Percentiles rank a stretch among this genome's conserved stretches.
Evolutionary conservation across 1,140 invertebrate genomes (phyloP).

Genomic region (Acromyrmex charruanus): DNA sequence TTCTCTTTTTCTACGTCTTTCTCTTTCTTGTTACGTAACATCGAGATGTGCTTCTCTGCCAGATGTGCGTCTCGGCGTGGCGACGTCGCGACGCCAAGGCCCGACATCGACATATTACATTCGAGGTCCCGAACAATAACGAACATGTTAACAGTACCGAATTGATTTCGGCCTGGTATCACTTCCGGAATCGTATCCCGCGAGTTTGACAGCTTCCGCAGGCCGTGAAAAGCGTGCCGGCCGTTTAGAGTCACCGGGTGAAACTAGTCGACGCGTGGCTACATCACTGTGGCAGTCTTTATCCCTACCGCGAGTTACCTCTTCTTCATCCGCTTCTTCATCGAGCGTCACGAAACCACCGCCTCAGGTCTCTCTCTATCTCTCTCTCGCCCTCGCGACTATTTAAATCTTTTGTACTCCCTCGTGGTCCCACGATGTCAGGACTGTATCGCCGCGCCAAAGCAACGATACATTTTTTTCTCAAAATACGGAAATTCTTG

Average conservation of each 20-base stretch:
- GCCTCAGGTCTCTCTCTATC: conserved; percentile 19
- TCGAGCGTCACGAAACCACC: conserved; percentile 67
- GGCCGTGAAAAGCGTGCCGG: conserved; percentile 68
- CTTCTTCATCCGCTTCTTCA: conserved; percentile 69
- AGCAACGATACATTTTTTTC: neutral
- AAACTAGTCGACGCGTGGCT: conserved; percentile 77
- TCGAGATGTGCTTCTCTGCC: conserved; percentile 29
- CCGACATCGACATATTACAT: conserved; percentile 19
- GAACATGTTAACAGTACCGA: neutral
- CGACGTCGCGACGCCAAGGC: conserved; percentile 20
- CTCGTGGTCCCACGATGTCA: conserved; percentile 42
- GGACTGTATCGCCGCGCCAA: conserved; percentile 11
- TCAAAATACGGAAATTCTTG: neutral
- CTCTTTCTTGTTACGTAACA: conserved; percentile 49
- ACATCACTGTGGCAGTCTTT: conserved; percentile 74
- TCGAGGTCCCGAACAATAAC: neutral
- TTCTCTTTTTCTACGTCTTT: conserved; percentile 36
- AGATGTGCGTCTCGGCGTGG: conserved; percentile 25
- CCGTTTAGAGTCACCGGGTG: conserved; percentile 76
- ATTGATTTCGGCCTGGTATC: neutral
- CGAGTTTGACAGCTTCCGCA: conserved; percentile 52
- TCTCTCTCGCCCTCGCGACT: conserved; percentile 71
- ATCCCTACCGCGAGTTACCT: conserved; percentile 72
- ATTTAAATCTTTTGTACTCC: conserved; percentile 82
- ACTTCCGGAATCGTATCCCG: neutral